Conservation (phyloP, 2,113 vertebrate genomes). For the Cheilinus undulatus region DNA sequence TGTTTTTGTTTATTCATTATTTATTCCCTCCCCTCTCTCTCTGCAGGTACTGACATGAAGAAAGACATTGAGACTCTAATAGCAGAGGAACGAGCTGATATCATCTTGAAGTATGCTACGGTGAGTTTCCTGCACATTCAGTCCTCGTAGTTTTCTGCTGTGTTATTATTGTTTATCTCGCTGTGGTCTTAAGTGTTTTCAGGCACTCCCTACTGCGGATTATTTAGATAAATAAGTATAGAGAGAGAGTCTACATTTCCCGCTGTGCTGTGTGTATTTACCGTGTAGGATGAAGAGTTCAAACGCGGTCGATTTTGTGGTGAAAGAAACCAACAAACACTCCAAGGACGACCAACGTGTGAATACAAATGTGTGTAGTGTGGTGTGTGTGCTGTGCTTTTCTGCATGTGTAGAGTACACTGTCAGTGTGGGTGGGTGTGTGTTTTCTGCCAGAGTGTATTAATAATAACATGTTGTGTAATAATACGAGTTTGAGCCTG, state of each 20-base stretch:
- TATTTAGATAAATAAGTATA: background rate
- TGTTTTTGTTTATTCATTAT: conserved; percentile 4
- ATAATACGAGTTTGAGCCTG: conserved; percentile 26
- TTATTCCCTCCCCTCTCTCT: background rate
- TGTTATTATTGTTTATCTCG: background rate
- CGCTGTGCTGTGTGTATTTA: conserved; percentile 1
- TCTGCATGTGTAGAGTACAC: conserved; percentile 19
- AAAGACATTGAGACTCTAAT: conserved; percentile 91
- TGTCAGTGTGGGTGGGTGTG: conserved; percentile 32
- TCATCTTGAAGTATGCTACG: conserved; percentile 91
- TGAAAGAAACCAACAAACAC: conserved; percentile 16
- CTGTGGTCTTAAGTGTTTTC: background rate
- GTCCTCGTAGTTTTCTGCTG: background rate
- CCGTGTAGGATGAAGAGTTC: conserved; percentile 41
- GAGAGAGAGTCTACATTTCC: background rate
- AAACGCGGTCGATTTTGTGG: conserved; percentile 13
- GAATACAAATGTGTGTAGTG: conserved; percentile 3
- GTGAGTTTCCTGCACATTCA: conserved; percentile 75
- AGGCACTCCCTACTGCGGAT: background rate
- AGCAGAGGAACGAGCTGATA: conserved; percentile 90
- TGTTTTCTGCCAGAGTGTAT: conserved; percentile 20
- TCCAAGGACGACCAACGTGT: background rate
- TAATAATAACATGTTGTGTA: conserved; percentile 51
- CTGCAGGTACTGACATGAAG: conserved; percentile 93
- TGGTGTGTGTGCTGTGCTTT: conserved; percentile 14